Evolutionary conservation across 2,888 invertebrate genomes (phyloP), one percentile per base, ranked within the genome.

Genomic region (Agrotis puta): DNA sequence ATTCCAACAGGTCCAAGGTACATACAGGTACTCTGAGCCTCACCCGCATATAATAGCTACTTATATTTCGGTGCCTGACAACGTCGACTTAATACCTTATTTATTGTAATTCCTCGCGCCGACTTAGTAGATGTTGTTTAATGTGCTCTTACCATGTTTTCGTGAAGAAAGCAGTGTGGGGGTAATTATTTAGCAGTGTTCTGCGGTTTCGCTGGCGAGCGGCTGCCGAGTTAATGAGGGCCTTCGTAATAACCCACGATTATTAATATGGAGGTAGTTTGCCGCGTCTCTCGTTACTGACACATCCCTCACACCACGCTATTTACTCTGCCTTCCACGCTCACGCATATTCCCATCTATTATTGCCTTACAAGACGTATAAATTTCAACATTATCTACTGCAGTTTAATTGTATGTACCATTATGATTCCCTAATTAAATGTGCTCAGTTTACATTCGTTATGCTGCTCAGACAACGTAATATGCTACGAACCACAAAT

Each of bases 181-280:
- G 92, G 92, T 95, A 95, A 95, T 95, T 95, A 95, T 95, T 95
- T 93, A 92, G 94, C 94, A 91, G 93, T 94, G 94, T 93, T 94
- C 89, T 95, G 95, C 91, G 95, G 95, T 95, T 94, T 94, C 88
- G 89, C 92, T 88, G 88, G 88, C 92, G 91, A 93, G 91, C 91
- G 91, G 91, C 89, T 88, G 89, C 88, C 87, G 89, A 90, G 87
- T 92, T 94, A 95, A 95, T 95, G 94, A 94, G 93, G 91, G 90
- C 88, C 89, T 87, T 88, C 88, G 94, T 94, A 94, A 95, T 94
- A 94, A 94, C 93, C 90, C 87, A 77, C 90, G 93, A 94, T 95
- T 95, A 95, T 94, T 93, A 94, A 95, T 95, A 93, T 93, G 92
- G 87, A 90, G 88, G 92, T 92, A 92, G 91, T 92, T 93, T 92